Base-by-base conservation (phyloP, 2,888 invertebrate species). In the Augochlorella aurata region DNA sequence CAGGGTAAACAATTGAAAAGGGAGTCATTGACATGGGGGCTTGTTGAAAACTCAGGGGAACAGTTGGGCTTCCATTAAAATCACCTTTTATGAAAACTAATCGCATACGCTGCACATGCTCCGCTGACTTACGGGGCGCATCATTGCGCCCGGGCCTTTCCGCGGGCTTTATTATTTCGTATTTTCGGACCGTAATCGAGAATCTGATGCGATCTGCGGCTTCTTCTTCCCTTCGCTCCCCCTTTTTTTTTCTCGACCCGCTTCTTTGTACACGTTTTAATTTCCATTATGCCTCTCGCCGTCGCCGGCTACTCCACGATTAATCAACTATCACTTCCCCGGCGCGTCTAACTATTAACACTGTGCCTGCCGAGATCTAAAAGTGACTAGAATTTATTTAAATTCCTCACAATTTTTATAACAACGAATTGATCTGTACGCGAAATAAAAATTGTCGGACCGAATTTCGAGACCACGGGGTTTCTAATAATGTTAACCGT, bases 61-160 rank as follows among this genome's bases (percentile, higher is more conserved):
- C 91, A 90, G 91, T 92, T 87, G 85, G 85, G 85, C 84, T 81
- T 88, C 87, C 88, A 87, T 87, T 85, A 84, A 87, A 90, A 88
- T 90, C 90, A 89, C 84, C 86, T 89, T 90, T 86, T 90, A 90
- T 91, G 90, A 92, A 92, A 91, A 91, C 89, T 92, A 92, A 92
- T 92, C 91, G 90, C 89, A 88, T 90, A 90, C 80, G 76, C 81
- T 74, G 84, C 86, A 86, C 87, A 89, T 88, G 89, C 87, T 88
- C 88, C n/a, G 58, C 82, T 50, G 77, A 82, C 85, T 85, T 77
- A 69, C 81, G 80, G 83, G 86, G 85, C 78, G 79, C 82, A 47
- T 65, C 77, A 74, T 72, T 84, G 65, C 69, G 49, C 74, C 50
- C 54, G 4, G 29, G 68, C 14, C 54, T 58, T 66, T 52, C 68